phyloP scores from a whole-genome alignment of 2,888 invertebrate genomes.

The Lutraria lutraria region DNA sequence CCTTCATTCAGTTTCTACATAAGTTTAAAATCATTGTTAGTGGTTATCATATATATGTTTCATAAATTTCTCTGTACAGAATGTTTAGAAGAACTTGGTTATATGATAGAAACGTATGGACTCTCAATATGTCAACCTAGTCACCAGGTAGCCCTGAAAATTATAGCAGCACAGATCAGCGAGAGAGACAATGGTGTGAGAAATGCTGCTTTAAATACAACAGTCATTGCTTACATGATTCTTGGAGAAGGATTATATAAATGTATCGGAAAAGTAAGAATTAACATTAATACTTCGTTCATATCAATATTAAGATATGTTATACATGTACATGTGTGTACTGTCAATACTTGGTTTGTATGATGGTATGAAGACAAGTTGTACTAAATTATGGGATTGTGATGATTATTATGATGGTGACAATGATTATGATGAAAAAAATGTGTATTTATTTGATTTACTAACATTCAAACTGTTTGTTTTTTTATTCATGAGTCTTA shows the following conservation, averaged over 20 bases:
- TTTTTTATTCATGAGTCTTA: too few species aligned
- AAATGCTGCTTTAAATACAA: constrained; percentile 97
- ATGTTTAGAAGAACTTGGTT: constrained; percentile 96
- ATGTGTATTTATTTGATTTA: too few species aligned
- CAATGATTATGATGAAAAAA: too few species aligned
- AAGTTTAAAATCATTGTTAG: too few species aligned
- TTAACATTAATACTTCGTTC: neutral
- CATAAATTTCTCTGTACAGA: constrained; percentile 88
- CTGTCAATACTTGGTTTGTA: too few species aligned
- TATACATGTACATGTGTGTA: too few species aligned
- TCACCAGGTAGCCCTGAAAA: constrained; percentile 92
- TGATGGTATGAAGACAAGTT: too few species aligned
- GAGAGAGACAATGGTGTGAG: constrained; percentile 98
- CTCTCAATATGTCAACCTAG: constrained; percentile 94
- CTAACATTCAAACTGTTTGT: too few species aligned
- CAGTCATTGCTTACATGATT: constrained; percentile 95
- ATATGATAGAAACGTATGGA: constrained; percentile 94
- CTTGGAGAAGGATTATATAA: constrained; percentile 96
- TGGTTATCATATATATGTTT: too few species aligned
- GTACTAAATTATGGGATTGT: too few species aligned
- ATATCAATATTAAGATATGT: neutral
- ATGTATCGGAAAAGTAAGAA: constrained; percentile 93
- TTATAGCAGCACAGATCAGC: constrained; percentile 97
- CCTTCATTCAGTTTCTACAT: too few species aligned
- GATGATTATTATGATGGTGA: too few species aligned